A percentile compares a stretch with the other conserved stretches of the same genome.
These are phyloP conservation scores for Leptinotarsa texana DNA, from an alignment of 1,140 invertebrate genomes.

Conservation along the genomic window DNA sequence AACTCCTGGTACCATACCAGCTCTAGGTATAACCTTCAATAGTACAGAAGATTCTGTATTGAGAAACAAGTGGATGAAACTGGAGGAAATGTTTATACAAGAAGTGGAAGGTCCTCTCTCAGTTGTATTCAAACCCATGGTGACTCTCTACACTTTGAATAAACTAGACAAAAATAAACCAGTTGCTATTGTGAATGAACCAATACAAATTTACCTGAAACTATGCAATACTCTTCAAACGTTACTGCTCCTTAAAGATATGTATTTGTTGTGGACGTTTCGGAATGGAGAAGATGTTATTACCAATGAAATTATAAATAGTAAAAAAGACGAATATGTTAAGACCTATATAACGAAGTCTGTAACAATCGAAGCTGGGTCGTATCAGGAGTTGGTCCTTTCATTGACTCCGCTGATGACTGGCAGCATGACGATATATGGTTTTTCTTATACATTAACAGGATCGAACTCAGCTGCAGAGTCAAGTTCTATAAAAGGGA, in stretches of 20 bases:
- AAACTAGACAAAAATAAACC: slow-evolving; percentile 71
- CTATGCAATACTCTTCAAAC: slow-evolving; percentile 83
- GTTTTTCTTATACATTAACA: slow-evolving; percentile 56
- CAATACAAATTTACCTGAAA: slow-evolving; percentile 76
- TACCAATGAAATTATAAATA: slow-evolving; percentile 49
- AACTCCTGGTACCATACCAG: slow-evolving; percentile 57
- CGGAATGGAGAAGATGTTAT: slow-evolving; percentile 56
- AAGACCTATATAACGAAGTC: slow-evolving; percentile 56
- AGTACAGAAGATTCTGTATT: slow-evolving; percentile 50
- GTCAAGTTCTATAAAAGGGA: slow-evolving; percentile 62
- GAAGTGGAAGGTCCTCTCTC: slow-evolving; percentile 71
- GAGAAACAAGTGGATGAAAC: slow-evolving; percentile 65
- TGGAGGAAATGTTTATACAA: slow-evolving; percentile 78
- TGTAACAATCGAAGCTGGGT: slow-evolving; percentile 53
- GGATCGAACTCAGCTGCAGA: slow-evolving; percentile 49
- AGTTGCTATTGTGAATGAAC: slow-evolving; percentile 76
- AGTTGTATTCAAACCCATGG: slow-evolving; percentile 77
- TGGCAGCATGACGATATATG: slow-evolving; percentile 56
- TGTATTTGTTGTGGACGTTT: slow-evolving; percentile 82
- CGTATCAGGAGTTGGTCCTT: slow-evolving; percentile 53
- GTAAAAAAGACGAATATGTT: slow-evolving; percentile 52
- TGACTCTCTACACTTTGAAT: slow-evolving; percentile 68
- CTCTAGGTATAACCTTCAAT: slow-evolving; percentile 53
- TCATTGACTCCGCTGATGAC: slow-evolving; percentile 57
- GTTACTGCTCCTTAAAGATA: slow-evolving; percentile 69